These are phyloP conservation scores for Zapus hudsonius DNA, from an alignment of 2,113 vertebrate genomes.

Conservation along the genomic window DNA sequence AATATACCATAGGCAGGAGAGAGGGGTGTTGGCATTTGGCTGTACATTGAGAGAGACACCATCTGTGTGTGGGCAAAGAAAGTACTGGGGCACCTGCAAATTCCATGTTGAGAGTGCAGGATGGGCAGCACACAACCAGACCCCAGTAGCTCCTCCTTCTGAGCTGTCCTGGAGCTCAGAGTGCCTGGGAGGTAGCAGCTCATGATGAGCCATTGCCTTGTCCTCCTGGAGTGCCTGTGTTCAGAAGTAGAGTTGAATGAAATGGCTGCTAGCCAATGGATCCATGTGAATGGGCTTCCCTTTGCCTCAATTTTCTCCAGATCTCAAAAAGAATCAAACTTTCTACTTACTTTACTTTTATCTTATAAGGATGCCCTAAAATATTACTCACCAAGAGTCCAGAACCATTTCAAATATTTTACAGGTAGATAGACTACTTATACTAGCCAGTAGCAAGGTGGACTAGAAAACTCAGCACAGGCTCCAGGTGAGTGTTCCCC, in stretches of 20 bases:
- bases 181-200: neutral
- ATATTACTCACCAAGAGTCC: neutral
- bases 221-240: conserved; percentile 41
- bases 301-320: neutral
- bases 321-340: neutral
- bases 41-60: neutral
- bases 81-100: neutral
- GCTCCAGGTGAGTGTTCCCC: too few species aligned
- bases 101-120: neutral
- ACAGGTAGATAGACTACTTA: too few species aligned
- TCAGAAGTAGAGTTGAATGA: neutral
- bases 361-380: neutral
- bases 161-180: neutral
- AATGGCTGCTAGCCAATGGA: neutral
- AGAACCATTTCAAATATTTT: neutral
- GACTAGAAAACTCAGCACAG: too few species aligned
- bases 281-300: neutral
- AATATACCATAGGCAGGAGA: neutral
- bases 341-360: neutral
- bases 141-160: neutral
- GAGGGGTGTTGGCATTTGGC: neutral
- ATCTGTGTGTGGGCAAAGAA: neutral
- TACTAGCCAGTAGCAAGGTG: too few species aligned
- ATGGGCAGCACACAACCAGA: neutral
- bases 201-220: neutral